Evolutionary conservation across 2,888 invertebrate species (phyloP).

Genomic region (Acleris laterana): DNA sequence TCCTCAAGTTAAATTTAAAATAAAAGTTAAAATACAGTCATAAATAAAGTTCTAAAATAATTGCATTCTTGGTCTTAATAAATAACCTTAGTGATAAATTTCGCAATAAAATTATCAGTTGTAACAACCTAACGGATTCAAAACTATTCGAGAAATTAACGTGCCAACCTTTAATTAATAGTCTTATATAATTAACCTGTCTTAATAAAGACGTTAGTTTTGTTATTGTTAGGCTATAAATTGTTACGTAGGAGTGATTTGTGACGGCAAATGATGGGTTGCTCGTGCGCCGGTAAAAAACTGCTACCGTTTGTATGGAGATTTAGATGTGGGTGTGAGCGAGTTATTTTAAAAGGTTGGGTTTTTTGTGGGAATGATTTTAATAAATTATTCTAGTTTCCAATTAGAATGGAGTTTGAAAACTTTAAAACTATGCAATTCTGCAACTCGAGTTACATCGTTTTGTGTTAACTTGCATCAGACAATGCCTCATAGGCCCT

Average conservation of each 20-base stretch:
- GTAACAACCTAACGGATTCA: constrained; percentile 37
- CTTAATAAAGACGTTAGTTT: constrained; percentile 44
- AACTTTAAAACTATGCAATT: too few species aligned
- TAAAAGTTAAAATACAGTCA: neutral
- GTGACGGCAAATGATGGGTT: constrained; percentile 47
- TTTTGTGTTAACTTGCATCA: too few species aligned
- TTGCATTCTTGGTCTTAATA: neutral
- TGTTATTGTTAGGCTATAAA: constrained; percentile 46
- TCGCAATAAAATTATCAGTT: constrained; percentile 25
- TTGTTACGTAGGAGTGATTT: constrained; percentile 55
- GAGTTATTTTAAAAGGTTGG: neutral
- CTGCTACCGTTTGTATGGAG: constrained; percentile 38
- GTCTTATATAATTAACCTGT: constrained; percentile 52
- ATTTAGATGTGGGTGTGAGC: constrained; percentile 11
- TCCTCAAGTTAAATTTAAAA: neutral
- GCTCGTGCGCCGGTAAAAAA: constrained; percentile 31
- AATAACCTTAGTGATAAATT: constrained; percentile 15
- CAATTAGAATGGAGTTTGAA: too few species aligned
- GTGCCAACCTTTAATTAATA: constrained; percentile 57
- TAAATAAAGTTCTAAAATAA: neutral
- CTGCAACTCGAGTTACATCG: too few species aligned
- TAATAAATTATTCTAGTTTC: too few species aligned
- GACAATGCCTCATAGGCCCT: too few species aligned
- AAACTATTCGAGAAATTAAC: constrained; percentile 49
- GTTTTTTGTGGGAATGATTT: too few species aligned